A percentile compares a stretch with the other conserved stretches of the same genome.
phyloP scores from a whole-genome alignment of 2,113 vertebrate species.

The Paedocypris sp. region DNA sequence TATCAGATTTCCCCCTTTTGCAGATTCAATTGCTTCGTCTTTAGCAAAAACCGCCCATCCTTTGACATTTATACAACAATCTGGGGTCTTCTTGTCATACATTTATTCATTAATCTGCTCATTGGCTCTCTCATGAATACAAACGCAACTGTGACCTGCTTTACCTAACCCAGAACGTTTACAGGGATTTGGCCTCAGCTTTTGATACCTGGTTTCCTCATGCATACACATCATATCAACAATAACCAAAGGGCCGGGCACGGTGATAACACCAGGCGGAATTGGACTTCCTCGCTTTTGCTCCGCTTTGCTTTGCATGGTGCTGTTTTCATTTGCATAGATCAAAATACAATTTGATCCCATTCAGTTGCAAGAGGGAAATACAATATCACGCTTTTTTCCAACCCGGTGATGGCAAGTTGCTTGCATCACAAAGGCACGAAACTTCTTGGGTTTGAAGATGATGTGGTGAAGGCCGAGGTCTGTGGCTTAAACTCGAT shows the following conservation, averaged over 20 bases:
- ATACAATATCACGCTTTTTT: constrained; percentile 6
- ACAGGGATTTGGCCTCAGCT: constrained; percentile 37
- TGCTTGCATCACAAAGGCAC: background rate
- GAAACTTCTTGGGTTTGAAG: background rate
- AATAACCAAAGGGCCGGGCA: constrained; percentile 21
- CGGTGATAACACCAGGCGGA: constrained; percentile 3
- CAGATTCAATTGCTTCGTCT: constrained; percentile 42
- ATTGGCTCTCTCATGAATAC: constrained; percentile 58
- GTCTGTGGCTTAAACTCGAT: background rate
- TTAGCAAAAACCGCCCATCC: constrained; percentile 32
- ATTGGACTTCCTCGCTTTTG: constrained; percentile 4
- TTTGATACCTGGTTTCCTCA: constrained; percentile 44
- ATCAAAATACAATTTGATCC: constrained; percentile 29
- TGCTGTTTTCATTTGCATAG: constrained; percentile 20
- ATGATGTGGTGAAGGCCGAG: background rate
- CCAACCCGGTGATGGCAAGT: background rate
- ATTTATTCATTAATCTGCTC: constrained; percentile 57
- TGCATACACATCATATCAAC: constrained; percentile 48
- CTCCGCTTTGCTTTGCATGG: constrained; percentile 1
- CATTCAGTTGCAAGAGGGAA: background rate
- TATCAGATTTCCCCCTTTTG: no score
- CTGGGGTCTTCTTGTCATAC: constrained; percentile 51
- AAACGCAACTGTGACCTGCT: constrained; percentile 50
- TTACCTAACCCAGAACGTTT: constrained; percentile 42
- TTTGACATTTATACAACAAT: constrained; percentile 59